Evolutionary conservation across 2,113 vertebrate species (phyloP), one percentile per base, ranked within the genome.

Genomic region (Callorhinus ursinus): DNA sequence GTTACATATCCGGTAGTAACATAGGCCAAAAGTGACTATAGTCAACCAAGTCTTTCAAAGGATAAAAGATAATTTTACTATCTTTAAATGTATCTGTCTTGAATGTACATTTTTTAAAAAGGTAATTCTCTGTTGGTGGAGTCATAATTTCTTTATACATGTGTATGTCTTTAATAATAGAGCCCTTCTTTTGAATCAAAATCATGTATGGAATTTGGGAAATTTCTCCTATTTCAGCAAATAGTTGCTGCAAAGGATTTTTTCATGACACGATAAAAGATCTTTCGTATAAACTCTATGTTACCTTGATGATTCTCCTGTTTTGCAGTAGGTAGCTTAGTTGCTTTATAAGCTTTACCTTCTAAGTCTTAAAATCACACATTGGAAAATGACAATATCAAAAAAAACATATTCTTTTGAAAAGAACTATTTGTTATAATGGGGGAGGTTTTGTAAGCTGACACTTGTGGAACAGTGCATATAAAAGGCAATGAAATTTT

Each of bases 401-500:
- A 96, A 61, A 81, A 97, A 97, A 94, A 33, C 92, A 57, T 98
- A 96, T 98, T 98, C 98, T 98, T 90, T 69, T 86, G 97, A 97
- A 98, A 97, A 98, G 96, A 96, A 98, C 98, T 96, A 90, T 98
- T 97, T 98, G 98, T 98, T 98, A 98, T 83, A 83, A 96, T 2
- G 88, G 98, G 97, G 98, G 93, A 96, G 69, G 95, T 98, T 98
- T 98, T 98, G 96, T 99, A 98, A 98, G 97, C 87, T 87, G 93
- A 90, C 63, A 81, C 96, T 65, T 93, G 95, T 4, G 93, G 98
- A 97, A 88, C 67, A 67, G 96, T n/a, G 39, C 96, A 89, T 46
- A 94, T 51, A 93, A 98, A 98, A 98, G 96, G 96, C 97, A 98
- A 98, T 0, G 92, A 98, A 82, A 93, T 98, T 98, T 98, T 98